Evolutionary conservation across 2,113 vertebrate genomes (phyloP).

Genomic region (Aegithalos caudatus): DNA sequence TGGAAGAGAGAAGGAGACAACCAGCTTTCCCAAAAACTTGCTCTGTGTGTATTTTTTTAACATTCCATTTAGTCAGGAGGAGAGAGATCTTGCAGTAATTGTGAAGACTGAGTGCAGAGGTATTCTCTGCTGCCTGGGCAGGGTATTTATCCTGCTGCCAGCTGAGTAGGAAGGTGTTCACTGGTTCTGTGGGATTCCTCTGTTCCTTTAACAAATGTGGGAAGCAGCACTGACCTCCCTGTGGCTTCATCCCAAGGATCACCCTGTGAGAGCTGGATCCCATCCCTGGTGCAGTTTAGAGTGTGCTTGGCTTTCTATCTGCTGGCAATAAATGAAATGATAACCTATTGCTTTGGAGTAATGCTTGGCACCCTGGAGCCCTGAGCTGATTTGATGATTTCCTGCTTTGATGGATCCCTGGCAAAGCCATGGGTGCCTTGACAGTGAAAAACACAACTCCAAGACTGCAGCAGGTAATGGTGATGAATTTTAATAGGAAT

Average conservation of each 20-base stretch:
- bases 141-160: background rate
- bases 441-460: slow-evolving; percentile 40
- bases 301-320: background rate
- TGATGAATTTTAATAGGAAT: slow-evolving; percentile 61
- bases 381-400: slow-evolving; percentile 18
- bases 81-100: background rate
- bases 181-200: background rate
- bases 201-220: background rate
- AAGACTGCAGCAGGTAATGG: slow-evolving; percentile 57
- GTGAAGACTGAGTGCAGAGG: background rate
- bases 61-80: background rate
- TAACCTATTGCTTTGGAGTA: slow-evolving; percentile 1
- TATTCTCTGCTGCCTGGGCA: background rate
- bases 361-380: background rate
- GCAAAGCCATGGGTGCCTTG: background rate
- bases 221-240: background rate
- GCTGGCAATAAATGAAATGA: background rate
- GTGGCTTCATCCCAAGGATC: background rate
- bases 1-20: background rate
- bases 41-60: background rate
- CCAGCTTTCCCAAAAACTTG: background rate
- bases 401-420: slow-evolving; percentile 51
- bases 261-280: background rate
- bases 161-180: background rate
- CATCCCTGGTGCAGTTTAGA: background rate